A percentile compares a stretch with the other conserved stretches of the same genome.
phyloP scores from a whole-genome alignment of 37 sponge, comb jelly and placozoan genomes.

The Tethya wilhelma region DNA sequence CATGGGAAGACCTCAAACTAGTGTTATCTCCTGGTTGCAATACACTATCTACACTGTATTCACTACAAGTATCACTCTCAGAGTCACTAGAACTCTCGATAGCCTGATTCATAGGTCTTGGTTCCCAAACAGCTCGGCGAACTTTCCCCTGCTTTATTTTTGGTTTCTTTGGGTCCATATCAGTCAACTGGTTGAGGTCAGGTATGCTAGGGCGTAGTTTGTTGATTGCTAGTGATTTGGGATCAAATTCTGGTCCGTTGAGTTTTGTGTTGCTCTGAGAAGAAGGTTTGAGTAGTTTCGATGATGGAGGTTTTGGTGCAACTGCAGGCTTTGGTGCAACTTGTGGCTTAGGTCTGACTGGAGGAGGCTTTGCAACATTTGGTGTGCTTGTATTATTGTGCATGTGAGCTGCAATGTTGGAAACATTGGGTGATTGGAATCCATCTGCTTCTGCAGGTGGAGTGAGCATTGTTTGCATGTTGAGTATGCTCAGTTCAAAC shows the following conservation, averaged over 20 bases:
- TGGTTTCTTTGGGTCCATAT: conserved; percentile 11
- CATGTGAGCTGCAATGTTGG: too few relatives aligned
- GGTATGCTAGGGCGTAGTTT: too few relatives aligned
- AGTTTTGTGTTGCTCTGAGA: conserved; percentile 1
- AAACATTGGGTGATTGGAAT: neutral
- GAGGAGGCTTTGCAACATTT: too few relatives aligned
- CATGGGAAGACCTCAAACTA: conserved; percentile 22
- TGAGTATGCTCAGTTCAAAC: neutral
- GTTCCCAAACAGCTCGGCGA: conserved; percentile 27
- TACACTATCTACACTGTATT: neutral
- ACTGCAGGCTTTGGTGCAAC: too few relatives aligned
- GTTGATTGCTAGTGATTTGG: neutral
- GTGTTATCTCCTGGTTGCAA: neutral
- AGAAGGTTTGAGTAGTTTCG: too few relatives aligned
- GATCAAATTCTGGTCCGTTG: neutral
- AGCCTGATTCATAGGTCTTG: conserved; percentile 17
- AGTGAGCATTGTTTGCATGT: neutral
- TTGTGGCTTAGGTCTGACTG: too few relatives aligned
- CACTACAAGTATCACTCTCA: neutral
- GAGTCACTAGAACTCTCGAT: conserved; percentile 35
- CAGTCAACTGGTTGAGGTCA: too few relatives aligned
- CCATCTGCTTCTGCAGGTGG: neutral
- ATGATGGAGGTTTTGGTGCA: too few relatives aligned
- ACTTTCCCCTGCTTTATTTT: neutral
- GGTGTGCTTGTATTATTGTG: too few relatives aligned